These are phyloP conservation scores for Equus przewalskii DNA, from an alignment of 2,113 vertebrate species.

Conservation along the genomic window DNA sequence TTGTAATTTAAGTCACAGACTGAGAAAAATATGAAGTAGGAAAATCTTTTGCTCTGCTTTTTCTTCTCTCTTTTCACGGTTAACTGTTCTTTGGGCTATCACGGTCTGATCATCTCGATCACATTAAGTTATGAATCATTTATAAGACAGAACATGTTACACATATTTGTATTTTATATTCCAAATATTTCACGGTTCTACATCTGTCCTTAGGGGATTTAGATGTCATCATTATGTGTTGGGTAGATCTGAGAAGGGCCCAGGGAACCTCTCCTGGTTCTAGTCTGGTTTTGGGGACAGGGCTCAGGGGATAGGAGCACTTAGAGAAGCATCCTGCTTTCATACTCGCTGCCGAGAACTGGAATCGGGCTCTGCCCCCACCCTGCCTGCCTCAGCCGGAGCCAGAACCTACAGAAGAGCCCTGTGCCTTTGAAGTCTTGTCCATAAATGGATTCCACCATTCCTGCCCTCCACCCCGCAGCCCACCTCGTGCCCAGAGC, in stretches of 20 bases:
- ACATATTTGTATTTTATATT: background rate
- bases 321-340: background rate
- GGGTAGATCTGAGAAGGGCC: background rate
- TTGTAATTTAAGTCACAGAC: background rate
- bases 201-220: background rate
- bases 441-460: background rate
- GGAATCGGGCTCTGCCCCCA: background rate
- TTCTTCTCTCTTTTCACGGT: background rate
- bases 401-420: background rate
- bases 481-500: background rate
- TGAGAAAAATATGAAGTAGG: background rate
- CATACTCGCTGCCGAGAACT: background rate
- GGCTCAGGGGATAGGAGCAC: background rate
- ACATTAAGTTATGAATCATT: background rate
- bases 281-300: background rate
- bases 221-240: background rate
- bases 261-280: background rate
- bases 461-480: background rate
- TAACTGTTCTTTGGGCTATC: background rate
- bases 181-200: background rate
- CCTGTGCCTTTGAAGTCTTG: background rate
- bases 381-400: background rate
- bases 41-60: constrained; percentile 1
- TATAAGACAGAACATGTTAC: background rate
- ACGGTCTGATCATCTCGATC: background rate